Evolutionary conservation across 2,113 vertebrate genomes (phyloP).

Genomic region (Tamias sibiricus): DNA sequence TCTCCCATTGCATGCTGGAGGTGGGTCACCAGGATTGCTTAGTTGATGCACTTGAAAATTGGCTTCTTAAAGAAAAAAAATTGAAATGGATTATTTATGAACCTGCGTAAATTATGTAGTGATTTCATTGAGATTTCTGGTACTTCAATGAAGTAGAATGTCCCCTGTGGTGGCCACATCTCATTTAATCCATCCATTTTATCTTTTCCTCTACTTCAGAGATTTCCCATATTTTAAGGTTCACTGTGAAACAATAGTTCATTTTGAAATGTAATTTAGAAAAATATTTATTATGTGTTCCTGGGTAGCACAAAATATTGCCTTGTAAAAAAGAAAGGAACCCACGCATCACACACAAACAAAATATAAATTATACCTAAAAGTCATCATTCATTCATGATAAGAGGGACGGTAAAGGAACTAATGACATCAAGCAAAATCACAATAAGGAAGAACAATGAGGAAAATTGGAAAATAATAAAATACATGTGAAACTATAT

Average conservation of each 20-base stretch:
- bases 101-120: constrained; percentile 19
- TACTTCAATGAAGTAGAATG: constrained; percentile 44
- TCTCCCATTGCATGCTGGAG: constrained; percentile 35
- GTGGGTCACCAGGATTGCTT: constrained; percentile 43
- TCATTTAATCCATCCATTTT: constrained; percentile 56
- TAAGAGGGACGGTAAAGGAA: neutral
- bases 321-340: constrained; percentile 21
- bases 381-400: neutral
- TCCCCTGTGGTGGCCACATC: constrained; percentile 59
- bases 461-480: neutral
- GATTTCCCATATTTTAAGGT: constrained; percentile 51
- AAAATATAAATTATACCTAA: neutral
- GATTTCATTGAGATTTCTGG: constrained; percentile 55
- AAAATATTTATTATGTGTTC: constrained; percentile 43
- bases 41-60: constrained; percentile 42
- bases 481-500: neutral
- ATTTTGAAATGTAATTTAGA: constrained; percentile 67
- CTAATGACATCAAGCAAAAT: neutral
- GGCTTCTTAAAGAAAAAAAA: constrained; percentile 54
- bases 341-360: neutral
- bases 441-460: neutral
- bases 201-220: constrained; percentile 59
- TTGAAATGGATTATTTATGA: constrained; percentile 53
- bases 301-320: constrained; percentile 29
- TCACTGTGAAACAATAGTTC: constrained; percentile 67